Evolutionary conservation across 2,888 invertebrate species (phyloP), one percentile per base, ranked within the genome.

Genomic region (Physocephala rufipes): DNA sequence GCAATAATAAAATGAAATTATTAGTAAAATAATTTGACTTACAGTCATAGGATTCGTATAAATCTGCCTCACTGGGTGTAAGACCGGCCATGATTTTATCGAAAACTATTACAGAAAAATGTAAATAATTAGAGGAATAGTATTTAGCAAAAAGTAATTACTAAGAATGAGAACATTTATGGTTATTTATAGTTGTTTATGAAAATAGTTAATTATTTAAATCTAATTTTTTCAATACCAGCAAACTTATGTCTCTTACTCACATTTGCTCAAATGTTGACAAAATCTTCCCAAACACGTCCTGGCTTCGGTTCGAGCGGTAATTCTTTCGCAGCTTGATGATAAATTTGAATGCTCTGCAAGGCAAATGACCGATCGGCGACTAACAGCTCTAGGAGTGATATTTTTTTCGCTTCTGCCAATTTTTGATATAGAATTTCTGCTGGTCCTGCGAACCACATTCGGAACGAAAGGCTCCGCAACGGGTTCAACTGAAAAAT

Each of bases 71-170:
- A 71, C 84, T 84, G 69, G 85, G 85, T 74, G 77, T 82, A 70
- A 81, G 82, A 78, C 85, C 85, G 77, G 85, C 84, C 84, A 84
- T 84, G 78, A 84, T 84, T 82, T 82, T 84, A 71, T 79, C 79
- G 71, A 85, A 79, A 80, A 85, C 84, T 84, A 74, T 55, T 74
- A 78, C 30, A 24, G 21, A n/a, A 19, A 24, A 26, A 15, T 1
- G 13, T 1, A 21, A 53, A 51, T 15, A 30, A 19, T 59, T 19
- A 16, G 59, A 59, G 30, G 1, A 4, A n/a, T n/a, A n/a, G 36
- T 36, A 36, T 7, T 36, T 36, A 9, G 9, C 24, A 62, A 36
- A 62, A n/a, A n/a, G n/a, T n/a, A n/a, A n/a, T n/a, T n/a, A n/a
- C n/a, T n/a, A n/a, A n/a, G n/a, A n/a, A n/a, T n/a, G n/a, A n/a